These are phyloP conservation scores for Pimephales promelas DNA, from an alignment of 2,113 vertebrate genomes.

Conservation along the genomic window DNA sequence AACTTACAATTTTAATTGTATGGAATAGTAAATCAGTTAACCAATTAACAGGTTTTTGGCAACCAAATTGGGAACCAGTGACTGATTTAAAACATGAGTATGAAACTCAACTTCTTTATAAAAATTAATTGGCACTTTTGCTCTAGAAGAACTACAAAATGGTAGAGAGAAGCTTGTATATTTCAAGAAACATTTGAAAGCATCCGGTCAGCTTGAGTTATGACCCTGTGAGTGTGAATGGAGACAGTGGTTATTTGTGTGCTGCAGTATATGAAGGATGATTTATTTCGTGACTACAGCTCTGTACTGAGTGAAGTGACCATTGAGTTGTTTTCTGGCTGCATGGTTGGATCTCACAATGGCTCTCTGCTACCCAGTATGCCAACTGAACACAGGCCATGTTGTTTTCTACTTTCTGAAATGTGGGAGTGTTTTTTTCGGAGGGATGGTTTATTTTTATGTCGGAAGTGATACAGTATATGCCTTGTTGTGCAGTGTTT, in stretches of 20 bases:
- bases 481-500: background rate
- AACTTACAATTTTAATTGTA: too few species aligned
- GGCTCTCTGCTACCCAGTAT: constrained; percentile 13
- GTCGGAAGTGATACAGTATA: background rate
- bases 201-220: background rate
- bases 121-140: background rate
- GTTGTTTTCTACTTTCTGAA: constrained; percentile 35
- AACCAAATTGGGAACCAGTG: background rate
- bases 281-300: constrained; percentile 37
- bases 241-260: constrained; percentile 19
- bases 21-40: too few species aligned
- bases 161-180: background rate
- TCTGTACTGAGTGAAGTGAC: constrained; percentile 43
- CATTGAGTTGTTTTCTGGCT: constrained; percentile 44
- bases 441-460: constrained; percentile 8
- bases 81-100: constrained; percentile 35
- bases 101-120: background rate
- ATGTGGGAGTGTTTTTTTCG: constrained; percentile 8
- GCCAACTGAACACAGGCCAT: constrained; percentile 43
- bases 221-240: background rate
- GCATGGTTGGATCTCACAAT: constrained; percentile 16
- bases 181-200: background rate
- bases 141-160: background rate
- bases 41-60: too few species aligned
- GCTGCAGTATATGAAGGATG: constrained; percentile 4